A percentile compares a stretch with the other conserved stretches of the same genome.
These are phyloP conservation scores for Lumbricus terrestris DNA, from an alignment of 2,888 invertebrate species.

Conservation along the genomic window DNA sequence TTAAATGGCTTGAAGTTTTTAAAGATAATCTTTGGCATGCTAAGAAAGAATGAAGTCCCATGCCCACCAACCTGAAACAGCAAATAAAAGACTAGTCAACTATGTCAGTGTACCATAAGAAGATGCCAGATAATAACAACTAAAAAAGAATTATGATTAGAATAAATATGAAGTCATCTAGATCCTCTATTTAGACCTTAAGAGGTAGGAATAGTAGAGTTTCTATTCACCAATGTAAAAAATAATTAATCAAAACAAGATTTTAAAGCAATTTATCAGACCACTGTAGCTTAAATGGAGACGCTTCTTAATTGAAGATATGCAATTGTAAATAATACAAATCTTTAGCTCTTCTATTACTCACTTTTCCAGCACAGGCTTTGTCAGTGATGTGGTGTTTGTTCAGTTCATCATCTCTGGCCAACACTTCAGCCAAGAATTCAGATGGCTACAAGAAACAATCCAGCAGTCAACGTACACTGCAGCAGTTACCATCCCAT, in stretches of 20 bases:
- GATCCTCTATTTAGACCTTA: not conserved
- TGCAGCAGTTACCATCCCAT: not conserved
- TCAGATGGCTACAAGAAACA: slow-evolving; percentile 4
- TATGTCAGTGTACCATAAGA: not conserved
- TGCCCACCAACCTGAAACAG: not conserved
- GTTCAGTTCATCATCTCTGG: not conserved
- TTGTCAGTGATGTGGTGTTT: not conserved
- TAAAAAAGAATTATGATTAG: not conserved
- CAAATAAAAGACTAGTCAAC: not conserved
- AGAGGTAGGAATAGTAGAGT: not conserved
- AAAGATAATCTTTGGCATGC: not conserved
- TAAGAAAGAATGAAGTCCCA: not conserved
- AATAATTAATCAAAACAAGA: no score
- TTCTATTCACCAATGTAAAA: not conserved
- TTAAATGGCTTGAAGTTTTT: not conserved
- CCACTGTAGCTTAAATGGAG: not conserved
- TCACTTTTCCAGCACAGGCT: not conserved
- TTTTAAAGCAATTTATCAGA: no score
- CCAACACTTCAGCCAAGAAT: slow-evolving; percentile 12
- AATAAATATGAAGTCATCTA: not conserved
- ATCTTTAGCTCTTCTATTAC: not conserved
- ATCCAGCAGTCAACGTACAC: not conserved
- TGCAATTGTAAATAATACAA: not conserved
- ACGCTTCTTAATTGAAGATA: not conserved
- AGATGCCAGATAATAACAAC: not conserved